Base-by-base conservation (phyloP, 2,113 vertebrate genomes). In the Austrofundulus limnaeus region DNA sequence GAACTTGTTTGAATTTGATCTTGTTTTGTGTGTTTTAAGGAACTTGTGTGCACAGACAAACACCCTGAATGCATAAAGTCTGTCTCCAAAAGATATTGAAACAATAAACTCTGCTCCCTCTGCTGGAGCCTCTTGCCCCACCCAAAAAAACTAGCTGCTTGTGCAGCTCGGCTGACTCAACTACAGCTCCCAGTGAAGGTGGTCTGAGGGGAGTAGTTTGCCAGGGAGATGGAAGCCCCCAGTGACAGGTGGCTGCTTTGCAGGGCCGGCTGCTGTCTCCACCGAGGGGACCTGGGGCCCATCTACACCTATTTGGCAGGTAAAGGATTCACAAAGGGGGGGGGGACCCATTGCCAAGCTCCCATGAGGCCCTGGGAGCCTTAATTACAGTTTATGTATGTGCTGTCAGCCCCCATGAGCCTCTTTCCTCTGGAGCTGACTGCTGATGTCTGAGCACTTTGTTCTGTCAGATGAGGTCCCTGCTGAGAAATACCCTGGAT, bases 301-400 rank as follows among this genome's bases (percentile, higher is more conserved):
- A 79, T 86, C 77, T 73, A 54, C 72, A 82, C 70, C 77, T 75
- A 70, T 80, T 52, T 82, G 80, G 73, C 74, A 84, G 80, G 75
- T 79, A 77, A 72, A 78, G 71, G 72, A 78, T 84, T 75, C 31
- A 52, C 38, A 45, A 17, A 37, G 57, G 67, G 49, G 42, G 24
- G 63, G 80, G 50, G 58, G 64, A 53, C 57, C 51, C 46, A 23
- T 61, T 31, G 23, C 55, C 48, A 66, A 64, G 23, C 51, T 58
- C 74, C 73, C 70, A 47, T 20, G 66, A 80, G 76, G 77, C 65
- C 53, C 39, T n/a, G 45, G 66, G 86, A 87, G 78, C 86, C 76
- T 85, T 90, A 91, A 91, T 91, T 88, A 88, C 82, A 87, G 85
- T 83, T 87, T 88, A 75, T 75, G 65, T 82, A 85, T 90, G 84